Conservation (phyloP, 2,888 invertebrate species). For the Tetheella fluctuosa region DNA sequence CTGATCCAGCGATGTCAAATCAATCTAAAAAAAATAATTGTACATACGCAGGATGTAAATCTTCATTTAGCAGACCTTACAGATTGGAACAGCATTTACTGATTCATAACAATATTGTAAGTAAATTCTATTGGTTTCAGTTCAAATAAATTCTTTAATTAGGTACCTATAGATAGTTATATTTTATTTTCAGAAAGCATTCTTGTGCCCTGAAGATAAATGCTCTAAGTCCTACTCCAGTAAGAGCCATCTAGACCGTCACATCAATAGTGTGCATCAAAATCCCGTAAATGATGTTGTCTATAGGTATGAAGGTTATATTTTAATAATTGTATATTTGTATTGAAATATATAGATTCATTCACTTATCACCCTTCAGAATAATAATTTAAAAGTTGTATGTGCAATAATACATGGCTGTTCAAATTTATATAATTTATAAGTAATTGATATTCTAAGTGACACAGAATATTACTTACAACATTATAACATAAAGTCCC, state of each 20-base stretch:
- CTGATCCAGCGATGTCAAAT: conserved; percentile 21
- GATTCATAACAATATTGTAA: conserved; percentile 84
- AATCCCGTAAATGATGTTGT: conserved; percentile 52
- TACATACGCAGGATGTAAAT: conserved; percentile 70
- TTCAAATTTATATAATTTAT: too few relatives aligned
- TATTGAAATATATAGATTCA: too few relatives aligned
- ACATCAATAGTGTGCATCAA: conserved; percentile 76
- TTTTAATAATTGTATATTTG: background rate
- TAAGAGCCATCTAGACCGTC: conserved; percentile 85
- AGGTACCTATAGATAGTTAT: background rate
- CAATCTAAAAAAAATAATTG: conserved; percentile 60
- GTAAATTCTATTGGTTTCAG: conserved; percentile 28
- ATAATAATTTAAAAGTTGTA: too few relatives aligned
- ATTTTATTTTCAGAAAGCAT: conserved; percentile 78
- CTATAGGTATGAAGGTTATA: conserved; percentile 57
- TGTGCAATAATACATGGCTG: too few relatives aligned
- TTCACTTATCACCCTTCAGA: too few relatives aligned
- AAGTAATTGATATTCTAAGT: too few relatives aligned
- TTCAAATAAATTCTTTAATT: conserved; percentile 3
- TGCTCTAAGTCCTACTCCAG: conserved; percentile 86
- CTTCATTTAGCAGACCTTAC: conserved; percentile 78
- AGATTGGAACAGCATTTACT: conserved; percentile 83
- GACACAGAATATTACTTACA: too few relatives aligned
- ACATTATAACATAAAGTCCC: too few relatives aligned
- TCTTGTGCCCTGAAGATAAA: conserved; percentile 80